Evolutionary conservation across 2,113 vertebrate species (phyloP).

Genomic region (Entomyzon cyanotis): DNA sequence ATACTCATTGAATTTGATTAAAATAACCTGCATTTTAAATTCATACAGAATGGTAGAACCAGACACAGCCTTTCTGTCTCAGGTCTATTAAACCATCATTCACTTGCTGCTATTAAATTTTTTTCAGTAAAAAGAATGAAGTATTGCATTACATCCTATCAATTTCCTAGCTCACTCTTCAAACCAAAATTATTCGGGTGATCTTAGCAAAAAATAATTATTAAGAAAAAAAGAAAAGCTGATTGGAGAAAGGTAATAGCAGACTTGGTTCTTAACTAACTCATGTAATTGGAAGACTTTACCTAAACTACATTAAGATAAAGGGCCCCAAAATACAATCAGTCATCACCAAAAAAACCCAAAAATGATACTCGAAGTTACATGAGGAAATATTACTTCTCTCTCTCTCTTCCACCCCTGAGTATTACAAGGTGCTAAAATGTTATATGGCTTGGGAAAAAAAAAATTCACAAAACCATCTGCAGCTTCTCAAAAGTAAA

Average conservation of each 20-base stretch:
- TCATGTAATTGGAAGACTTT: background rate
- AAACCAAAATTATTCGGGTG: background rate
- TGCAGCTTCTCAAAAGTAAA: background rate
- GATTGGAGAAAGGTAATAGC: background rate
- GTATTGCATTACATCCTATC: background rate
- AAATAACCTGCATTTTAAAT: background rate
- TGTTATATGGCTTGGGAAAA: background rate
- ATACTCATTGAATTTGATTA: background rate
- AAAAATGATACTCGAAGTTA: background rate
- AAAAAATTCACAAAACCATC: background rate
- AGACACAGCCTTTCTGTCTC: background rate
- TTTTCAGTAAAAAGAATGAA: background rate
- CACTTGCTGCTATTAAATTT: background rate
- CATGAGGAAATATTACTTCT: background rate
- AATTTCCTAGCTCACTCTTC: background rate
- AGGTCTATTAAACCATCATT: background rate
- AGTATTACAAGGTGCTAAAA: background rate
- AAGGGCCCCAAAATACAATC: background rate
- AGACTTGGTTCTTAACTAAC: background rate
- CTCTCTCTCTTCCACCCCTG: fast-evolving
- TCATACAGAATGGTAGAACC: background rate
- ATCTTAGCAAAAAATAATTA: background rate
- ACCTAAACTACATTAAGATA: background rate
- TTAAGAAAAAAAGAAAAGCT: background rate
- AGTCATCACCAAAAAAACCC: fast-evolving